phyloP scores from a whole-genome alignment of 2,113 vertebrate species.

The Megaceryle torquata region DNA sequence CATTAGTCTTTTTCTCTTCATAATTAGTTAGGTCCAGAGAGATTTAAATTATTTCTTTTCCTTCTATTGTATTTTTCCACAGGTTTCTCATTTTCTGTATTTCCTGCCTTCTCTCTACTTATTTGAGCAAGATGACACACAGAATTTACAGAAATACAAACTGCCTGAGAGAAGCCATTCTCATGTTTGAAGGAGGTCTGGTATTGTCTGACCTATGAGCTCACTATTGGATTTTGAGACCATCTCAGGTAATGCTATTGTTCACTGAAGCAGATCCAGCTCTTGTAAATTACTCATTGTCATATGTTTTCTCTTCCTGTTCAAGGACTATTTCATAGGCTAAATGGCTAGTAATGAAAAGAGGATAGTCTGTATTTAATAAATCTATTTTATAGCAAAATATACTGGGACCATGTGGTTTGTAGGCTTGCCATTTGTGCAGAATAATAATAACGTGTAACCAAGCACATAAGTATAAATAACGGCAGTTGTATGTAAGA shows the following conservation, averaged over 20 bases:
- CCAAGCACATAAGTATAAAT: neutral
- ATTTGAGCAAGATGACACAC: neutral
- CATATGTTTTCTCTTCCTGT: conserved; percentile 55
- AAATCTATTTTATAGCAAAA: conserved; percentile 66
- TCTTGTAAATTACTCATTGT: conserved; percentile 66
- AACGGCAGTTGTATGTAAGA: neutral
- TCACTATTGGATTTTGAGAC: conserved; percentile 27
- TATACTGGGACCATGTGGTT: conserved; percentile 9
- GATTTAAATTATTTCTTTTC: neutral
- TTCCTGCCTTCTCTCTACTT: neutral
- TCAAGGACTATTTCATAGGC: conserved; percentile 55
- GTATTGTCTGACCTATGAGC: conserved; percentile 46
- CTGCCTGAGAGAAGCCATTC: neutral
- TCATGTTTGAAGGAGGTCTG: conserved; percentile 7
- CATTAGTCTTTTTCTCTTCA: conserved; percentile 24
- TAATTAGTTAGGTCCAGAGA: conserved; percentile 28
- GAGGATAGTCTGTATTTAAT: conserved; percentile 58
- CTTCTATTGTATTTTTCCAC: neutral
- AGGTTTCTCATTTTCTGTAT: neutral
- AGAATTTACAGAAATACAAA: neutral
- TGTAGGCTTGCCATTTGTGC: neutral
- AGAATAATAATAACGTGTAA: conserved; percentile 26
- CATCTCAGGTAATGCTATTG: conserved; percentile 55
- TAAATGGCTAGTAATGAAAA: conserved; percentile 67
- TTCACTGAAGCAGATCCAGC: conserved; percentile 61